Base-by-base conservation (phyloP, 2,888 invertebrate species). In the Agrypnus murinus region DNA sequence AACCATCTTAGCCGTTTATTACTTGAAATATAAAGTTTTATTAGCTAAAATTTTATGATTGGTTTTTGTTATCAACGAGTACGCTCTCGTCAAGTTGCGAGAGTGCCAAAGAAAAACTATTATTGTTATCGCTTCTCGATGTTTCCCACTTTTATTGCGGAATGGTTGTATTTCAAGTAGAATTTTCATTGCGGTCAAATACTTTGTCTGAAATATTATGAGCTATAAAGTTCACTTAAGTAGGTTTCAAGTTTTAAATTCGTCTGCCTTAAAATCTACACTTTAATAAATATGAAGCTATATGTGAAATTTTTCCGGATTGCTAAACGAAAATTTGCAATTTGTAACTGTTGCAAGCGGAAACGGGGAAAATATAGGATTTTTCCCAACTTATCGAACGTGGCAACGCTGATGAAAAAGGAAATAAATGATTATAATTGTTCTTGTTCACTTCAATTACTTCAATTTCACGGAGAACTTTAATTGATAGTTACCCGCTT, bases 401-500 rank as follows among this genome's bases (percentile, higher is more conserved):
- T 8, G 17, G 17, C 25, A 48, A 25, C 32, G 7, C 38, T 6
- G 34, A 15, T 7, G 10, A 45, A 65, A 64, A 65, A 57, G 53
- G 58, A 65, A 55, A 65, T 38, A 58, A 32, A 65, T 58, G 53
- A 36, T 58, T 46, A 65, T 65, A 65, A 65, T 65, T 57, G 57
- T 65, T 57, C 57, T 68, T 63, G 58, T 64, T 64, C 57, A 58
- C 63, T 69, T 57, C 57, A 69, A 69, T 67, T 67, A 60, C 60
- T 67, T 60, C 67, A 40, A 40, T 60, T 67, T 60, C 67, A 50
- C 36, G 50, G 50, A 59, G 36, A 64, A 62, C 58, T 59, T 70
- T 70, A 70, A 70, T 70, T 70, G 69, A 70, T 70, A 65, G 65
- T 68, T 65, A 65, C 65, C 17, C 65, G 69, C 60, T 65, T 55